phyloP scores from a whole-genome alignment of 2,888 invertebrate genomes.

The Drosophila eohydei region DNA sequence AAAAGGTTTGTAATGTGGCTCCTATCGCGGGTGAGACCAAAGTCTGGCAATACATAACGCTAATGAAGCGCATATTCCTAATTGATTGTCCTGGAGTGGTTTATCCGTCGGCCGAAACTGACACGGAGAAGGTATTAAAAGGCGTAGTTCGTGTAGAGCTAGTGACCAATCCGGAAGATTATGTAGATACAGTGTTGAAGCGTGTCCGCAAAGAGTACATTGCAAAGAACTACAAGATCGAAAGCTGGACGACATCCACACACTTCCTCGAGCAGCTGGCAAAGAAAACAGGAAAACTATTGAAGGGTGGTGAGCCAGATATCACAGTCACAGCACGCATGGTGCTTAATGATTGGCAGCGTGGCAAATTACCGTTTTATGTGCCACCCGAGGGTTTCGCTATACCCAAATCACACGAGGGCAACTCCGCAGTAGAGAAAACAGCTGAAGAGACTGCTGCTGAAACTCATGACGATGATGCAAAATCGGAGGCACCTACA shows the following conservation, averaged over 20 bases:
- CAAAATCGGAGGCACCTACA: constrained; percentile 81
- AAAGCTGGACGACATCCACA: constrained; percentile 91
- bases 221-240: constrained; percentile 94
- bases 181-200: constrained; percentile 93
- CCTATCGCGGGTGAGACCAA: constrained; percentile 99
- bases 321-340: constrained; percentile 94
- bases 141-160: constrained; percentile 99
- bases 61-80: constrained; percentile 98
- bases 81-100: constrained; percentile 99
- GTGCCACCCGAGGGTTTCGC: constrained; percentile 94
- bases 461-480: constrained; percentile 73
- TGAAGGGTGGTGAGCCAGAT: constrained; percentile 99
- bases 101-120: constrained; percentile 97
- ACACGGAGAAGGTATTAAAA: constrained; percentile 97
- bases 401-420: constrained; percentile 87
- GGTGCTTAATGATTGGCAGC: constrained; percentile 99
- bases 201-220: constrained; percentile 96
- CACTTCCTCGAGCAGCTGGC: constrained; percentile 98
- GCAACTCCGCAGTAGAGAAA: constrained; percentile 41
- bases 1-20: constrained; percentile 99
- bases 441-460: constrained; percentile 35
- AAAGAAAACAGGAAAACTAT: constrained; percentile 92
- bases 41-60: constrained; percentile 99
- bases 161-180: constrained; percentile 97
- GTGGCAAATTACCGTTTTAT: constrained; percentile 98